Evolutionary conservation across 2,888 invertebrate genomes (phyloP), one percentile per base, ranked within the genome.

Genomic region (Nemotelus nigrinus): DNA sequence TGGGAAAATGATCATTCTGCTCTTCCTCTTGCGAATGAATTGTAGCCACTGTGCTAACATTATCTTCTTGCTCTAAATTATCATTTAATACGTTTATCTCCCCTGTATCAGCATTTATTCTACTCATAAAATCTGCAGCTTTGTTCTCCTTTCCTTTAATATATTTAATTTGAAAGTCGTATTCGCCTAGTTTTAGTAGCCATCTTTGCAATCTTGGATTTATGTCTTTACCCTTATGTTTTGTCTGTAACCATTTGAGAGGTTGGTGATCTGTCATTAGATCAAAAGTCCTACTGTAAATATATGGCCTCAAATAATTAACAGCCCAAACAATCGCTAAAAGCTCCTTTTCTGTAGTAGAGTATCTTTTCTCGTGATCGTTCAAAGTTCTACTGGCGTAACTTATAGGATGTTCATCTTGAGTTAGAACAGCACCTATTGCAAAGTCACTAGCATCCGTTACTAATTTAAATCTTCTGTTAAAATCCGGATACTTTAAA

Each of bases 281-380:
- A n/a, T 58, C 58, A 58, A 58, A 7, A n/a, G 58, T 58, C 25
- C 3, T 58, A n/a, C 58, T 25, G 25, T 58, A 58, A 25, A 58
- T 5, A 58, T 58, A 58, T 50, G 53, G 53, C 53, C 53, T 50
- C 47, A 84, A 85, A 70, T 84, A 82, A 80, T 84, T 84, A 0
- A 80, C 78, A 0, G 83, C 83, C 83, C 82, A 84, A 1, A 70
- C 47, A 3, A 85, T 82, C 0, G 81, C 81, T 65, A 84, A 48
- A 1, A 84, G 25, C 25, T 58, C 6, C 25, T 58, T 58, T n/a
- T 58, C 58, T 4, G 25, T n/a, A 8, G 58, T 58, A 7, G 25
- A 6, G 25, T 58, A 58, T 58, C 58, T 58, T 58, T 58, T 58
- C n/a, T 58, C 58, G n/a, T 58, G 58, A 58, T 58, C 58, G 25